These are phyloP conservation scores for Danaus chrysippus DNA, from an alignment of 2,888 invertebrate species.

Conservation along the genomic window DNA sequence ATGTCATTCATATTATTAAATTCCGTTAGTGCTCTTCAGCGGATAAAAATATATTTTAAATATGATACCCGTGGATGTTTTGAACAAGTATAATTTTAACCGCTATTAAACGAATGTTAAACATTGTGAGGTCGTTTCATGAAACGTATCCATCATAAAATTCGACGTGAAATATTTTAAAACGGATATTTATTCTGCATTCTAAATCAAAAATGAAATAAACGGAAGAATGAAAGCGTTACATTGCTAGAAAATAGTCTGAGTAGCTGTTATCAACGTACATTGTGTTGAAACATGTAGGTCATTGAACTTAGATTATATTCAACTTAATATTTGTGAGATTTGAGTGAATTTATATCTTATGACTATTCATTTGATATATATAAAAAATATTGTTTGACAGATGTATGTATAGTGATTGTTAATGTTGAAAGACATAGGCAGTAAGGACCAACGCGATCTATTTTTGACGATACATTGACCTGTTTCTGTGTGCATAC, in stretches of 20 bases:
- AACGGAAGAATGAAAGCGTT: constrained; percentile 45
- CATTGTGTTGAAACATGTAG: constrained; percentile 65
- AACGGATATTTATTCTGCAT: background rate
- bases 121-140: too few relatives aligned
- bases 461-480: constrained; percentile 71
- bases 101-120: too few relatives aligned
- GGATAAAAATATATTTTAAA: background rate
- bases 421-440: constrained; percentile 67
- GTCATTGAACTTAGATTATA: constrained; percentile 53
- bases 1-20: background rate
- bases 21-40: background rate
- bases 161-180: too few relatives aligned
- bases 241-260: constrained; percentile 58
- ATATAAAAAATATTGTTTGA: too few relatives aligned
- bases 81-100: too few relatives aligned
- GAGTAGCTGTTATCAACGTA: constrained; percentile 58
- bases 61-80: too few relatives aligned
- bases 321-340: constrained; percentile 15
- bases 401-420: constrained; percentile 61
- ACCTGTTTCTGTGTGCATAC: constrained; percentile 56
- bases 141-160: too few relatives aligned
- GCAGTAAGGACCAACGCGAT: constrained; percentile 56
- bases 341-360: too few relatives aligned
- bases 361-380: too few relatives aligned
- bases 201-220: constrained; percentile 14